phyloP scores from a whole-genome alignment of 2,797 vertebrate species.

The Oceanodroma leucorhoa region DNA sequence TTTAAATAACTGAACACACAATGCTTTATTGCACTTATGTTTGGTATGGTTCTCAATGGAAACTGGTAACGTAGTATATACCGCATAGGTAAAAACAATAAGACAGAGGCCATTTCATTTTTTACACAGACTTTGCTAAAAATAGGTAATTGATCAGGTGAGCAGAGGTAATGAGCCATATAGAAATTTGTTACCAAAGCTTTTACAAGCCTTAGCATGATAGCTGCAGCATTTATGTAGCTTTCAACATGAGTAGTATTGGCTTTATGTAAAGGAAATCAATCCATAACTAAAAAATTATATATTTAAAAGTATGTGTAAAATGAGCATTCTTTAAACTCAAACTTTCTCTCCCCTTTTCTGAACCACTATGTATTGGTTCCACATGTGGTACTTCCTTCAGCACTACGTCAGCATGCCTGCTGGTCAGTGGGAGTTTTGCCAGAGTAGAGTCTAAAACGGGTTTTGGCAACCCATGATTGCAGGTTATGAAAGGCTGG shows the following conservation, averaged over 20 bases:
- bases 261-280: neutral
- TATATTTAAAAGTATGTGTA: accelerated
- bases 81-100: neutral
- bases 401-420: neutral
- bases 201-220: neutral
- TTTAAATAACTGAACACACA: neutral
- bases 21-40: neutral
- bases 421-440: neutral
- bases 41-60: neutral
- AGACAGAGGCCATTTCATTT: neutral
- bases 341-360: neutral
- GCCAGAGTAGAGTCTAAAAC: neutral
- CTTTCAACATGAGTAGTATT: neutral
- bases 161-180: neutral
- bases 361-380: neutral
- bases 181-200: neutral
- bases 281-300: neutral
- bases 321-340: neutral
- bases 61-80: neutral
- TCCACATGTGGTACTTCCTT: neutral
- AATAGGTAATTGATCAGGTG: neutral
- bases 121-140: neutral
- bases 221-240: neutral
- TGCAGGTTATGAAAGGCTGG: neutral
- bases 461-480: neutral